Base-by-base conservation (phyloP, 37 sponge, comb jelly and placozoan species). In the Ianthella basta region DNA sequence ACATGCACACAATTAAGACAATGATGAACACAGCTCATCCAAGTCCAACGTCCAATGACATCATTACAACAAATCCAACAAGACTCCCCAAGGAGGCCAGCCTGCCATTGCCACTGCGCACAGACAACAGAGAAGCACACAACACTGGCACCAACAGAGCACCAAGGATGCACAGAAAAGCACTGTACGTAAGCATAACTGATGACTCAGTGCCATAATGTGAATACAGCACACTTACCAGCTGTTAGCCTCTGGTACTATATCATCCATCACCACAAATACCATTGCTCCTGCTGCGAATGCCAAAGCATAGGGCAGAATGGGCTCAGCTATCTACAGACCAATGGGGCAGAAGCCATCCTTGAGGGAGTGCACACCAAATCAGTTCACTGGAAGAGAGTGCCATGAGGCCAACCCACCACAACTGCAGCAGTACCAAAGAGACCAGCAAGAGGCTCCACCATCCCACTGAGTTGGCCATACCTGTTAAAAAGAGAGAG, bases 211-310 rank as follows among this genome's bases (percentile, higher is more conserved):
- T 57, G 59, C 25, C 4, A 1, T 25, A 79, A 40, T 12, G 24
- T 74, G 3, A 18, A 40, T 29, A 38, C 35, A 70, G 34, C 35
- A 37, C 14, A 86, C 85, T 55, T 50, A 96, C 97, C 92, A 69
- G 5, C 89, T 67, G 55, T 88, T 21, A 16, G 92, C 86, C 59
- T 98, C 98, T 21, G 98, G 98, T 0, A 98, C 86, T 34, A 98
- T 93, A 66, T 98, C 98, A 81, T 98, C 92, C 0, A 88, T 79
- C 16, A 98, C 98, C 34, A 98, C 98, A 74, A 86, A 96, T 14
- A 98, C 91, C 98, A 98, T 98, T 20, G 98, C 98, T 41, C 98
- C 98, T 59, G 96, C 98, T 37, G 98, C 98, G 91, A 98, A 98
- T n/a, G 98, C 84, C 27, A 98, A 88, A 15, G 98, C 94, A 80